Percentiles rank a stretch among this genome's conserved stretches.
These are phyloP conservation scores for Meghimatium bilineatum DNA, from an alignment of 2,888 invertebrate genomes.

Conservation along the genomic window DNA sequence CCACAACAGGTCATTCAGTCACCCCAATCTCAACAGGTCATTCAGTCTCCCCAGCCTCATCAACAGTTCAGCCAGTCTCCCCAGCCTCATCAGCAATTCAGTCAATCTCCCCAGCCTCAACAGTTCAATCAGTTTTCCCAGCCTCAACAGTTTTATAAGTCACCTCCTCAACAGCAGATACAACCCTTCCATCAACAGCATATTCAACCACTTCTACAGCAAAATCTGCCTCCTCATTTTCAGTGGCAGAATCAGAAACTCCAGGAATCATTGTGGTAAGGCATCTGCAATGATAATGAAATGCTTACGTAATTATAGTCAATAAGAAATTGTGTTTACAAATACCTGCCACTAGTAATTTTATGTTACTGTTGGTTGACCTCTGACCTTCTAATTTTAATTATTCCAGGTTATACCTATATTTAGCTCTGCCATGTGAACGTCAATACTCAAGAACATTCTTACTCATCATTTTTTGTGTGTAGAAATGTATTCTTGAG, in stretches of 20 bases:
- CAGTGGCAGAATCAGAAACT: conserved; percentile 40
- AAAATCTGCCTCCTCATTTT: background rate
- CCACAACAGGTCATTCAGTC: background rate
- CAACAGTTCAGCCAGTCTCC: background rate
- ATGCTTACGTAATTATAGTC: no score
- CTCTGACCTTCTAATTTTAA: no score
- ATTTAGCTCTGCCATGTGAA: no score
- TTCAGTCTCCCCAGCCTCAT: background rate
- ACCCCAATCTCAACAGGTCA: background rate
- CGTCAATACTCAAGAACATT: no score
- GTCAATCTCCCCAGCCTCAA: background rate
- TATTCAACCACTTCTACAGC: background rate
- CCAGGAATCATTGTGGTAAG: background rate
- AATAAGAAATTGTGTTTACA: no score
- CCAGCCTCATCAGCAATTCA: background rate
- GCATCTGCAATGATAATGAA: background rate
- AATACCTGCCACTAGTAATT: no score
- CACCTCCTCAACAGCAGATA: background rate
- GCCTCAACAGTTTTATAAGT: background rate
- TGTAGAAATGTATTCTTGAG: no score
- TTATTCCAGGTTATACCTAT: no score
- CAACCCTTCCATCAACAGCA: background rate
- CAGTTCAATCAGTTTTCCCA: background rate
- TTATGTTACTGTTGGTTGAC: no score
- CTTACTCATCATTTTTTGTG: no score